These are phyloP conservation scores for Lophius americanus DNA, from an alignment of 2,797 vertebrate species.

Conservation along the genomic window DNA sequence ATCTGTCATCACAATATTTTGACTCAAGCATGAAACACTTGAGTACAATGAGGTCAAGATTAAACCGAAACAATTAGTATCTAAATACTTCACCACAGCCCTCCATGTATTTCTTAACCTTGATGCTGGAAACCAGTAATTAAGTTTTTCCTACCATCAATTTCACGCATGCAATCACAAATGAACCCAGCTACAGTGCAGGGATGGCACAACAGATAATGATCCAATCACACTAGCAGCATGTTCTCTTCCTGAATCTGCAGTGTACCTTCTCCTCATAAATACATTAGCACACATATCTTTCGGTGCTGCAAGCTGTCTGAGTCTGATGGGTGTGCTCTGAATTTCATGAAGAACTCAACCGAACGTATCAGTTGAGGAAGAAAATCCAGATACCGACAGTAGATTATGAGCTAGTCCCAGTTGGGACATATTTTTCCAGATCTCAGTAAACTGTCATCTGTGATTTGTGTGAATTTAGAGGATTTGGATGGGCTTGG, in stretches of 20 bases:
- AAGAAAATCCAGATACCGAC: slow-evolving; percentile 80
- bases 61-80: slow-evolving; percentile 29
- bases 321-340: slow-evolving; percentile 70
- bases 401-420: slow-evolving; percentile 75
- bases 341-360: slow-evolving; percentile 81
- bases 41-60: slow-evolving; percentile 4
- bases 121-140: neutral
- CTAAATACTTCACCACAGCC: slow-evolving; percentile 14
- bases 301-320: slow-evolving; percentile 19
- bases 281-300: slow-evolving; percentile 18
- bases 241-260: slow-evolving; percentile 7
- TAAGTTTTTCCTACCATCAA: neutral
- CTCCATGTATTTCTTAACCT: neutral
- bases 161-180: slow-evolving; percentile 7
- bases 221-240: neutral
- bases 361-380: slow-evolving; percentile 80
- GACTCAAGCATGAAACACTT: slow-evolving; percentile 8
- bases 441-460: slow-evolving; percentile 83
- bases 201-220: neutral
- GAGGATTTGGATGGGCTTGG: slow-evolving; percentile 53
- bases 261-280: slow-evolving; percentile 11
- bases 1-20: slow-evolving; percentile 2
- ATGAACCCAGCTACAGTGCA: neutral
- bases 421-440: slow-evolving; percentile 83
- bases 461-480: slow-evolving; percentile 66